Conservation (phyloP, 2,797 vertebrate genomes). For the Sorex maritimensis region DNA sequence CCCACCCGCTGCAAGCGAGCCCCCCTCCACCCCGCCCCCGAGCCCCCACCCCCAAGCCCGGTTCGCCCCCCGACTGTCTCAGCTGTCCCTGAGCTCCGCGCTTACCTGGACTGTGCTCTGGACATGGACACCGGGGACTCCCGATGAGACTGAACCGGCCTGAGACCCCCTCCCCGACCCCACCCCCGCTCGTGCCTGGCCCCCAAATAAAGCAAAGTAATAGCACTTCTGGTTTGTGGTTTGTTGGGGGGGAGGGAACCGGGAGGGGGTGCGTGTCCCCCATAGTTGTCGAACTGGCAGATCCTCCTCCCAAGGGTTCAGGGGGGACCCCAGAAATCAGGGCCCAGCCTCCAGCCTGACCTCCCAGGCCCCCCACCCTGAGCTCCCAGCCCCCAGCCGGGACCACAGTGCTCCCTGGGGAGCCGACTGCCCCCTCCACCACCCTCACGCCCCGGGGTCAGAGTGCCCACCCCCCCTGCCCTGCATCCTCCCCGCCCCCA, state of each 20-base stretch:
- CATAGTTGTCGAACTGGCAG: too few relatives aligned
- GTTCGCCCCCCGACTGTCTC: not conserved
- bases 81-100: conserved; percentile 72
- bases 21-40: not conserved
- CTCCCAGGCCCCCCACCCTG: too few relatives aligned
- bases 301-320: not conserved
- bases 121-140: not conserved
- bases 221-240: conserved; percentile 45
- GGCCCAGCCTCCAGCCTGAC: too few relatives aligned
- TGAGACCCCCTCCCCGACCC: not conserved
- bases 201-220: conserved; percentile 76
- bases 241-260: conserved; percentile 2
- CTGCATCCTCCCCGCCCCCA: too few relatives aligned
- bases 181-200: rapidly evolving
- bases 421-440: too few relatives aligned
- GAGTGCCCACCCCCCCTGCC: too few relatives aligned
- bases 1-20: conserved; percentile 59
- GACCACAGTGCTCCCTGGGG: too few relatives aligned
- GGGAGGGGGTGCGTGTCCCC: not conserved
- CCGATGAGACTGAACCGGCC: not conserved
- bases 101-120: conserved; percentile 72
- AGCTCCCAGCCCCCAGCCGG: too few relatives aligned
- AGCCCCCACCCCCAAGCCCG: too few relatives aligned
- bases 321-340: not conserved
- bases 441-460: too few relatives aligned